phyloP scores from a whole-genome alignment of 2,113 vertebrate genomes.

The Hoplias malabaricus region DNA sequence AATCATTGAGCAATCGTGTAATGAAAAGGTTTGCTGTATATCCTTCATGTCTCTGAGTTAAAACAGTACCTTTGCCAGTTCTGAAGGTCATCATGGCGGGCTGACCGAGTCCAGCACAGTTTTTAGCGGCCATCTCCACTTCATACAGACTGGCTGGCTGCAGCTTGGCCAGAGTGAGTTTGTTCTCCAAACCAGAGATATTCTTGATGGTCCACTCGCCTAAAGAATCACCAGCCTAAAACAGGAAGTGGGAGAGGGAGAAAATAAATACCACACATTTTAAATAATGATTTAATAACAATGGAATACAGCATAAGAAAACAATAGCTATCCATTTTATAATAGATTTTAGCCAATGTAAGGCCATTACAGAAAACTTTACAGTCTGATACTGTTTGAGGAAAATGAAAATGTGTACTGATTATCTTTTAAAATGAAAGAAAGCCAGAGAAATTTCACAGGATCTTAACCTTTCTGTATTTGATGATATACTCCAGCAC shows the following conservation, averaged over 20 bases:
- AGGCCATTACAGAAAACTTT: no score
- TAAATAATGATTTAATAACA: no score
- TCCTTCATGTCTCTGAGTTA: no score
- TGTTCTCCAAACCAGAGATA: constrained; percentile 83
- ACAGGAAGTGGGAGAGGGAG: constrained; percentile 30
- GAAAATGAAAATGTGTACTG: neutral
- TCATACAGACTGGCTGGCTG: constrained; percentile 93
- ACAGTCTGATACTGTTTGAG: neutral
- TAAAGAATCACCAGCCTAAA: constrained; percentile 81
- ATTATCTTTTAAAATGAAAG: neutral
- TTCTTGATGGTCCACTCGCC: constrained; percentile 82
- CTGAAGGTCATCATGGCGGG: constrained; percentile 98
- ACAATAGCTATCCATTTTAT: no score
- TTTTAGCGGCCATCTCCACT: constrained; percentile 93
- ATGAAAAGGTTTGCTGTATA: neutral
- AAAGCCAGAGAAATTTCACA: neutral
- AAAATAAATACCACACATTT: neutral
- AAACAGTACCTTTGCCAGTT: constrained; percentile 77
- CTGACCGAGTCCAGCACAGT: constrained; percentile 90
- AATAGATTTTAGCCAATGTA: no score
- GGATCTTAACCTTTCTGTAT: constrained; percentile 85
- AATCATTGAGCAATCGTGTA: neutral
- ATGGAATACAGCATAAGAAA: no score
- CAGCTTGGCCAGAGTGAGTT: constrained; percentile 83
- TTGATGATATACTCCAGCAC: constrained; percentile 91